Base-by-base conservation (phyloP, 1,140 invertebrate genomes). In the Camponotus floridanus region DNA sequence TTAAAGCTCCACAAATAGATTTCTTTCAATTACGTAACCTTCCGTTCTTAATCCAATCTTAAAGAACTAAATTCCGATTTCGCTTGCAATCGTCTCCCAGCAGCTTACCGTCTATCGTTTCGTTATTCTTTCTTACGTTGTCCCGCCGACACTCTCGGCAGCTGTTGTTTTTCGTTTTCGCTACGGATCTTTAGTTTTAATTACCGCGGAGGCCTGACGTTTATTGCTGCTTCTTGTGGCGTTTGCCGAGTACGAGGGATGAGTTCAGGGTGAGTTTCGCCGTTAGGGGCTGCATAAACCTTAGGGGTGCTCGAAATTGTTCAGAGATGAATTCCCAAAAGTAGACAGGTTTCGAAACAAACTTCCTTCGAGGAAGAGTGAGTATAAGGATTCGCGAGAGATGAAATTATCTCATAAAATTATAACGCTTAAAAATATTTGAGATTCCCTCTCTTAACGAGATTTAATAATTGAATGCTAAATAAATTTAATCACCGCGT, bases 141-240 rank as follows among this genome's bases (percentile, higher is more conserved):
- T 83, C 80, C 51, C 68, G 55, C 78, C 57, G 64, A 33, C 76
- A 65, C 86, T 85, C 51, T 15, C 61, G 45, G 61, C 59, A 85
- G 85, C 89, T 92, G 92, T 93, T 94, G 92, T 94, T 94, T 94
- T 94, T 93, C 91, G 89, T 86, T 92, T 89, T 91, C 91, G 87
- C 85, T 86, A 83, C 78, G 92, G 92, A 94, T 94, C 93, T 94
- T 94, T 94, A 94, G 94, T 94, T 94, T 94, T 94, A 94, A 94
- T 94, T 94, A 94, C 93, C 91, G 87, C 81, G 81, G 86, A 92
- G 90, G 80, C 92, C 92, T 94, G 94, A 94, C 94, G 94, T 94
- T 94, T 94, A 94, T 94, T 94, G 93, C 93, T 91, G 91, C 92
- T 93, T 94, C 93, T 94, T 94, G 93, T 84, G 91, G 93, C 91